Evolutionary conservation across 2,797 vertebrate species (phyloP).

Genomic region (Rhinella marina): DNA sequence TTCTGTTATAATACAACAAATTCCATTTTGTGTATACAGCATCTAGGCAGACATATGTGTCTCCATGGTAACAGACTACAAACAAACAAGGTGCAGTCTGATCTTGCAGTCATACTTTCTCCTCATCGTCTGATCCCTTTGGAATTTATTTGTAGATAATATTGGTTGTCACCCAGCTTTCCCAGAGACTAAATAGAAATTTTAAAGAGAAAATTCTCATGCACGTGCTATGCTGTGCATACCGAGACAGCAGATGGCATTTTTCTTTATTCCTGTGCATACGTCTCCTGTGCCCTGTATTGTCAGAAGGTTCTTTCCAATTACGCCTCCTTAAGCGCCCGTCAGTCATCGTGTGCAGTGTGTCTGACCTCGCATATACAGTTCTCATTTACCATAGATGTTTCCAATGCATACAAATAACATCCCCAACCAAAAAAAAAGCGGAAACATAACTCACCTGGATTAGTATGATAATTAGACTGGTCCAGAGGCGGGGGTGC

Average conservation of each 20-base stretch:
- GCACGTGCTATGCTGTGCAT: not conserved
- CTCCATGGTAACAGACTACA: constrained; percentile 6
- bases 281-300: not conserved
- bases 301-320: not conserved
- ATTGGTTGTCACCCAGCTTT: not conserved
- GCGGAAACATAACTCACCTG: constrained; percentile 22
- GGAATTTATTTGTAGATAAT: not conserved
- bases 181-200: not conserved
- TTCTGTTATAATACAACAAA: not conserved
- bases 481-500: not conserved
- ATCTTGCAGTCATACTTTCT: not conserved
- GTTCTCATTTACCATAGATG: not conserved
- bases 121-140: not conserved
- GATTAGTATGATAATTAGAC: constrained; percentile 40
- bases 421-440: too few relatives aligned
- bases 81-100: not conserved
- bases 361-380: not conserved
- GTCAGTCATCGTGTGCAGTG: not conserved
- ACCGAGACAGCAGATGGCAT: not conserved
- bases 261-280: not conserved
- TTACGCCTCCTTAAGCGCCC: not conserved
- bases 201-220: not conserved
- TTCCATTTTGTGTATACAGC: not conserved
- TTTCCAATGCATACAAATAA: constrained; percentile 22
- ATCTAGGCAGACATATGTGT: too few relatives aligned